Evolutionary conservation across 64 coral and sea anemone species (phyloP).

Genomic region (Montipora sp.): DNA sequence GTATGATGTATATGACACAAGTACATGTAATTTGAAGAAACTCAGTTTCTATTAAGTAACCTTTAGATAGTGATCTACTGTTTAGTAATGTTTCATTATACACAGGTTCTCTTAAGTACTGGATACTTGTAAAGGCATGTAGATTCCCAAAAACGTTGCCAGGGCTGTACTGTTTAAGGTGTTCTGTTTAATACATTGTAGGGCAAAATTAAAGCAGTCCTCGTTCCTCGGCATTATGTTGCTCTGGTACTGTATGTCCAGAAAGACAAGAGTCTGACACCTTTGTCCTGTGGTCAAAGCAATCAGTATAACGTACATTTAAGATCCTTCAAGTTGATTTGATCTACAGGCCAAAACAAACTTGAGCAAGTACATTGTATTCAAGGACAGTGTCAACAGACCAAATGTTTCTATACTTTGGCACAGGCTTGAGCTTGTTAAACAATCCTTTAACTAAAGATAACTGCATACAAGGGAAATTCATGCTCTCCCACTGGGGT

Average conservation of each 20-base stretch:
- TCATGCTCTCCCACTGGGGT: too few species aligned
- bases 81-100: slow-evolving; percentile 39
- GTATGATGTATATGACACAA: slow-evolving; percentile 29
- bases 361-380: slow-evolving; percentile 1
- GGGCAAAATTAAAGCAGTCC: slow-evolving; percentile 34
- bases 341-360: slow-evolving; percentile 9
- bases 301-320: background rate
- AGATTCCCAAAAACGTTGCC: slow-evolving; percentile 58
- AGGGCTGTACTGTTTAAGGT: slow-evolving; percentile 64
- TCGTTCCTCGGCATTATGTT: slow-evolving; percentile 14
- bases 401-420: slow-evolving; percentile 17
- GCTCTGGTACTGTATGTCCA: background rate
- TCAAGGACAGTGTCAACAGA: slow-evolving; percentile 23
- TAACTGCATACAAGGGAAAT: too few species aligned
- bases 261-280: slow-evolving; percentile 37
- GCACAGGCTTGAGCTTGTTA: slow-evolving; percentile 33
- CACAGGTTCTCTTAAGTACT: slow-evolving; percentile 33
- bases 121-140: slow-evolving; percentile 60
- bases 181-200: too few species aligned
- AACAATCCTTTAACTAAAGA: background rate
- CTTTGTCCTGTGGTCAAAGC: slow-evolving; percentile 56
- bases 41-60: slow-evolving; percentile 24
- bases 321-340: slow-evolving; percentile 46
- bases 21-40: slow-evolving; percentile 46
- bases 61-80: slow-evolving; percentile 19